Conservation (phyloP, 2,888 invertebrate species). For the Drosophila bunnanda region DNA sequence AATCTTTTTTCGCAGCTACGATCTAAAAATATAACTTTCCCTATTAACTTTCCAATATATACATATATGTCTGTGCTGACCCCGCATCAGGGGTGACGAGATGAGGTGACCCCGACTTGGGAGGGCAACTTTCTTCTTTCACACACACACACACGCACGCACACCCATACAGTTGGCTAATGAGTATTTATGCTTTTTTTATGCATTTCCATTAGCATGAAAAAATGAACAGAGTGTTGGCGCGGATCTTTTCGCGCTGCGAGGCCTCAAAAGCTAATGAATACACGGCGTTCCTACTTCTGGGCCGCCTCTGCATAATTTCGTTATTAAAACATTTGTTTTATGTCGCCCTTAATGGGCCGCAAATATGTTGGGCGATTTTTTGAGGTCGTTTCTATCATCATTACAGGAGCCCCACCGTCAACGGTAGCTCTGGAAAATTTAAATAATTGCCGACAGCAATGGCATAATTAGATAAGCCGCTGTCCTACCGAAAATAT, state of each 20-base stretch:
- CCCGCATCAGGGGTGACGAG: slow-evolving; percentile 18
- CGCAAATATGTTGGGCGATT: slow-evolving; percentile 45
- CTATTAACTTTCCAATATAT: slow-evolving; percentile 38
- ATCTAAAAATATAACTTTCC: slow-evolving; percentile 39
- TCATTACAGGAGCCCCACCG: slow-evolving; percentile 15
- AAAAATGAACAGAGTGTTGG: slow-evolving; percentile 24
- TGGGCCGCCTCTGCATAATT: slow-evolving; percentile 66
- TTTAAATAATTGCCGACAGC: slow-evolving; percentile 54
- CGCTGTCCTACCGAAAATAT: not conserved
- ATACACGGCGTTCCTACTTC: slow-evolving; percentile 45
- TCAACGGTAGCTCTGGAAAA: slow-evolving; percentile 32
- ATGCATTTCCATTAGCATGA: slow-evolving; percentile 77
- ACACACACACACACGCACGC: slow-evolving; percentile 8
- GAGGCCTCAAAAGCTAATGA: slow-evolving; percentile 54
- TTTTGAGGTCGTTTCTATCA: slow-evolving; percentile 12
- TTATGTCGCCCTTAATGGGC: slow-evolving; percentile 69
- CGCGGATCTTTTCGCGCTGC: slow-evolving; percentile 36
- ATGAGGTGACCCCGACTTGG: slow-evolving; percentile 50
- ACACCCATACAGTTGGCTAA: slow-evolving; percentile 45
- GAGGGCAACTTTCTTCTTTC: slow-evolving; percentile 59
- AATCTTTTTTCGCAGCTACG: not conserved
- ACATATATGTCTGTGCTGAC: slow-evolving; percentile 1
- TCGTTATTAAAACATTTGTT: slow-evolving; percentile 77
- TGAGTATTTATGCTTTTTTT: slow-evolving; percentile 75
- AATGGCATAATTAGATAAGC: slow-evolving; percentile 43